A percentile compares a stretch with the other conserved stretches of the same genome.
Evolutionary conservation across 1,140 invertebrate species (phyloP).

Genomic region (Micrasema minimum): DNA sequence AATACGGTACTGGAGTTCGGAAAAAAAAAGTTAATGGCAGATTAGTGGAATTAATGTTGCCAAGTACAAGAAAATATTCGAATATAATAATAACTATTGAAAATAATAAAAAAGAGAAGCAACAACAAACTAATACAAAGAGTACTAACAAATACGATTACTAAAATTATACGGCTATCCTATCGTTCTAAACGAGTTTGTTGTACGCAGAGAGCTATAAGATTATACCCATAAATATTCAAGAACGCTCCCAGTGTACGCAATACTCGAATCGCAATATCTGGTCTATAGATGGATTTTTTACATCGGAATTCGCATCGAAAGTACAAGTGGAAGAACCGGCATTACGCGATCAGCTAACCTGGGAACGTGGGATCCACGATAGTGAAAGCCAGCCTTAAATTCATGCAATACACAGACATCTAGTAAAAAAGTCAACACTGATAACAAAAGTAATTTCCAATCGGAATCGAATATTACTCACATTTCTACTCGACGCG

Average conservation of each 20-base stretch:
- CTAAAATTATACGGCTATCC: too few relatives aligned
- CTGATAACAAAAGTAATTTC: not conserved
- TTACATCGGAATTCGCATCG: constrained; percentile 36
- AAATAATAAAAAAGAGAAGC: too few relatives aligned
- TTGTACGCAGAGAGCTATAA: too few relatives aligned
- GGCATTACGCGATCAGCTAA: constrained; percentile 29
- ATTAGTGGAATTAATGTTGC: too few relatives aligned
- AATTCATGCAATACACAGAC: constrained; percentile 7
- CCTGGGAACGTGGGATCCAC: constrained; percentile 7
- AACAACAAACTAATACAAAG: too few relatives aligned
- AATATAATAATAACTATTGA: too few relatives aligned
- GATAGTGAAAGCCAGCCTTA: constrained; percentile 4
- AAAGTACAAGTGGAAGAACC: constrained; percentile 45
- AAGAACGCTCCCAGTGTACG: constrained; percentile 4
- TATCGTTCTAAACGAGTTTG: too few relatives aligned
- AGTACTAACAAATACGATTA: too few relatives aligned
- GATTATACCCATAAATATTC: not conserved
- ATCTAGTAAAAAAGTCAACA: not conserved
- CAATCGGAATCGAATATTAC: not conserved
- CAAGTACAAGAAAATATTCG: too few relatives aligned
- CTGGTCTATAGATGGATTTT: constrained; percentile 24
- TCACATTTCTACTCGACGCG: not conserved
- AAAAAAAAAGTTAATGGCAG: too few relatives aligned
- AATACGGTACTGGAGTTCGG: too few relatives aligned
- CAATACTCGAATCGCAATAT: constrained; percentile 18